These are phyloP conservation scores for Patella depressa DNA, from an alignment of 2,888 invertebrate genomes.

Conservation along the genomic window DNA sequence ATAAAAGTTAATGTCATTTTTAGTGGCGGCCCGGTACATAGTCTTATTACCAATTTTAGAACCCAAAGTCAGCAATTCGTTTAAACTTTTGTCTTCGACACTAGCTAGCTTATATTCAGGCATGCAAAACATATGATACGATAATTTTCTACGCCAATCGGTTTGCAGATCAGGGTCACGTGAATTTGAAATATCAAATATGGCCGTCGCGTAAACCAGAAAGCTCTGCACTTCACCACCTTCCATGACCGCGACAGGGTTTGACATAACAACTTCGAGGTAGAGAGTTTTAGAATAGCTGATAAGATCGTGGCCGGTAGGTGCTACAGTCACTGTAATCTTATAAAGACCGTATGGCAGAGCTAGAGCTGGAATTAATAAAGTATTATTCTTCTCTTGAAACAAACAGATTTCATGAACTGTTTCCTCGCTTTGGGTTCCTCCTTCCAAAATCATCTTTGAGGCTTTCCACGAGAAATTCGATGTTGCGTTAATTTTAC, in stretches of 20 bases:
- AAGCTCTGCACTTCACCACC: slow-evolving; percentile 51
- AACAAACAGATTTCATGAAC: slow-evolving; percentile 48
- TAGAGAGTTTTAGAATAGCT: slow-evolving; percentile 41
- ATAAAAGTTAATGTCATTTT: slow-evolving; percentile 51
- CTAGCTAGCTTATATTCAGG: slow-evolving; percentile 40
- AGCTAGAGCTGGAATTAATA: slow-evolving; percentile 45
- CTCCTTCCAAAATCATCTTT: slow-evolving; percentile 37
- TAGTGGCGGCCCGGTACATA: slow-evolving; percentile 46
- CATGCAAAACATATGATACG: slow-evolving; percentile 59
- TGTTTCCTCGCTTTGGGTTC: slow-evolving; percentile 47
- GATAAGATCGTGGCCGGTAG: slow-evolving; percentile 42
- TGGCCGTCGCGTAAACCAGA: slow-evolving; percentile 53
- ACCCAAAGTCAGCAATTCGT: slow-evolving; percentile 37
- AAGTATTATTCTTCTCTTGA: slow-evolving; percentile 40
- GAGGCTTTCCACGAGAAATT: slow-evolving; percentile 57
- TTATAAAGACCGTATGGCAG: slow-evolving; percentile 57
- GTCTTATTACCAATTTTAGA: slow-evolving; percentile 44
- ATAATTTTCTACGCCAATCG: slow-evolving; percentile 53
- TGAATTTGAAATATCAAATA: slow-evolving; percentile 52
- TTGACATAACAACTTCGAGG: slow-evolving; percentile 50
- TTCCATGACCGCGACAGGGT: slow-evolving; percentile 52
- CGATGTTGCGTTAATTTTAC: slow-evolving; percentile 33
- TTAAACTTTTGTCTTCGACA: slow-evolving; percentile 24
- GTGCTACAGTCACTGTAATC: slow-evolving; percentile 56
- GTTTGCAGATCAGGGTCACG: slow-evolving; percentile 54